Evolutionary conservation across 2,888 invertebrate genomes (phyloP).

Genomic region (Drosophila phalerata): DNA sequence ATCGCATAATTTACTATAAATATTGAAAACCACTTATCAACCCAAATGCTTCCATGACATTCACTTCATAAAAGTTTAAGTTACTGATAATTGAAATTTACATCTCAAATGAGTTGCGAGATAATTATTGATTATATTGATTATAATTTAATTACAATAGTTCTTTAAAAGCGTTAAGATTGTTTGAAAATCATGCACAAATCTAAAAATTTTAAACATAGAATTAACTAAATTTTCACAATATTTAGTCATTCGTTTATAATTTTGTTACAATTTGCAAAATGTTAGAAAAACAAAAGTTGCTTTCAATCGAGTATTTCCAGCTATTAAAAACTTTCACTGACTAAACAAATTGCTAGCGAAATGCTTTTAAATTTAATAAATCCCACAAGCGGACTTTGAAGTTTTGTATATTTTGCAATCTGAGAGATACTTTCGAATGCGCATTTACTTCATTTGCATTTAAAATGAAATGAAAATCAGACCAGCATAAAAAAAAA

Average conservation of each 20-base stretch:
- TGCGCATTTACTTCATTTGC: slow-evolving; percentile 75
- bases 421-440: slow-evolving; percentile 33
- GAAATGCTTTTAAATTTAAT: slow-evolving; percentile 44
- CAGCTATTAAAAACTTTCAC: slow-evolving; percentile 64
- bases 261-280: background rate
- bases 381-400: slow-evolving; percentile 59
- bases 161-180: too few species aligned
- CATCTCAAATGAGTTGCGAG: too few species aligned
- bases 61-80: too few species aligned
- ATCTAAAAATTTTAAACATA: too few species aligned
- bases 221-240: background rate
- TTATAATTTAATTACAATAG: too few species aligned
- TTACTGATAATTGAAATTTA: too few species aligned
- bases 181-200: too few species aligned
- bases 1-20: too few species aligned
- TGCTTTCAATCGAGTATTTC: background rate
- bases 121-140: too few species aligned
- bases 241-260: background rate
- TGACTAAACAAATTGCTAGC: slow-evolving; percentile 56
- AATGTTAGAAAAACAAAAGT: too few species aligned
- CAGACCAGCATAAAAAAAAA: slow-evolving; percentile 79
- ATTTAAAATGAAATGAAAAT: slow-evolving; percentile 77
- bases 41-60: too few species aligned
- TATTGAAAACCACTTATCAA: too few species aligned
- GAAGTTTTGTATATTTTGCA: slow-evolving; percentile 58